Evolutionary conservation across 1,140 invertebrate species (phyloP), one percentile per base, ranked within the genome.

Genomic region (Magallana gigas): DNA sequence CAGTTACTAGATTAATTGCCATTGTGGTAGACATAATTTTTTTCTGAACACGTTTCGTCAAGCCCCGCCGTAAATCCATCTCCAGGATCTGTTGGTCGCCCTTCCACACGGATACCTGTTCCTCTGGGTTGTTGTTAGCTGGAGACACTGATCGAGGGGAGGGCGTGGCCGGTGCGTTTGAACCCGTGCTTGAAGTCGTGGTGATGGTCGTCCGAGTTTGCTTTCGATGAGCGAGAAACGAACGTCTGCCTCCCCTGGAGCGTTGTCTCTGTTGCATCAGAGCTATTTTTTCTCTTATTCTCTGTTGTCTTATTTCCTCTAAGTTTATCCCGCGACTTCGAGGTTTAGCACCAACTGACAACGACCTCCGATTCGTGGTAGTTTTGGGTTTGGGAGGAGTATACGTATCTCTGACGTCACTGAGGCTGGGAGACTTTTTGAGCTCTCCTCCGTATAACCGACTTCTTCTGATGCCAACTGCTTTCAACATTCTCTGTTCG

Each of bases 1-100:
- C 92, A 1, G 92, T 93, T 11, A 90, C 92, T 11, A 91, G 64
- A 82, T 91, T 87, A 29, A 93, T 80, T 14, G 92, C 92, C 8
- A 85, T 80, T 3, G 91, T 91, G 0, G 92, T 93, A 0, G 86
- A 81, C 23, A 87, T 85, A 16, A 93, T 92, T 62, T 85, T 91
- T 14, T 85, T 88, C 80, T 91, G 90, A 14, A 92, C 92, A 84
- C 90, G 89, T n/a, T 85, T 23, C 9, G 92, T 92, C 16, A 93
- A 85, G n/a, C 91, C 92, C 11, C 85, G 83, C 48, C 90, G 91
- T 23, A 92, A 89, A 90, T 93, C 92, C 59, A 93, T 91, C 76
- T 91, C 91, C 11, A 92, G 80, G 76, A 92, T 92, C 84, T 91
- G 87, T 8, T 58, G 36, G 59, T 92, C 92, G 1, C 89, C 91